Evolutionary conservation across 2,113 vertebrate species (phyloP).

Genomic region (Bubo bubo): DNA sequence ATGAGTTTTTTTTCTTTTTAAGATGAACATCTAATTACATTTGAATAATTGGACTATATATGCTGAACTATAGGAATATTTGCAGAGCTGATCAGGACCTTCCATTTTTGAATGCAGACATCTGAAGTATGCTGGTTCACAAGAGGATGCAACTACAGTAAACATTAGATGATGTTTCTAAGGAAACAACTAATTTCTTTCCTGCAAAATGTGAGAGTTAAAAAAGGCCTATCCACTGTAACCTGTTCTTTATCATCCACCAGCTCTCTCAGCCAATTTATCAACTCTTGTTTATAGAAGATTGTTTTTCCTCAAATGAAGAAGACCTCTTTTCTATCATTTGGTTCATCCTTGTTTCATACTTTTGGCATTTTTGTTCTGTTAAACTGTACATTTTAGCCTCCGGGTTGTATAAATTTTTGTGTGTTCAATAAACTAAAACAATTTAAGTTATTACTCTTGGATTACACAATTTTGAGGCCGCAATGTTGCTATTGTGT

Average conservation of each 20-base stretch:
- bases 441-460: constrained; percentile 65
- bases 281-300: background rate
- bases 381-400: constrained; percentile 44
- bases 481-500: constrained; percentile 41
- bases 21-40: background rate
- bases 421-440: constrained; percentile 70
- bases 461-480: constrained; percentile 66
- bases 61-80: background rate
- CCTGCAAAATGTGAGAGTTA: background rate
- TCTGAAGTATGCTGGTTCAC: background rate
- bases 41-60: background rate
- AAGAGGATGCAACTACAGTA: background rate
- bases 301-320: constrained; percentile 5
- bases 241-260: background rate
- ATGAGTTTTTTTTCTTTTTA: background rate
- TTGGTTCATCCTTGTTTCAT: background rate
- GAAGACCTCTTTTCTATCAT: background rate
- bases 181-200: background rate
- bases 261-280: background rate
- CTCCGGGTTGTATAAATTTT: constrained; percentile 59
- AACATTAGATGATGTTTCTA: background rate
- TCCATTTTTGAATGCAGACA: background rate
- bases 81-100: background rate
- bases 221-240: background rate
- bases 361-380: constrained; percentile 28